Percentiles rank a stretch among this genome's conserved stretches.
phyloP scores from a whole-genome alignment of 2,797 vertebrate species.

The Scolopax bukidnonensis region DNA sequence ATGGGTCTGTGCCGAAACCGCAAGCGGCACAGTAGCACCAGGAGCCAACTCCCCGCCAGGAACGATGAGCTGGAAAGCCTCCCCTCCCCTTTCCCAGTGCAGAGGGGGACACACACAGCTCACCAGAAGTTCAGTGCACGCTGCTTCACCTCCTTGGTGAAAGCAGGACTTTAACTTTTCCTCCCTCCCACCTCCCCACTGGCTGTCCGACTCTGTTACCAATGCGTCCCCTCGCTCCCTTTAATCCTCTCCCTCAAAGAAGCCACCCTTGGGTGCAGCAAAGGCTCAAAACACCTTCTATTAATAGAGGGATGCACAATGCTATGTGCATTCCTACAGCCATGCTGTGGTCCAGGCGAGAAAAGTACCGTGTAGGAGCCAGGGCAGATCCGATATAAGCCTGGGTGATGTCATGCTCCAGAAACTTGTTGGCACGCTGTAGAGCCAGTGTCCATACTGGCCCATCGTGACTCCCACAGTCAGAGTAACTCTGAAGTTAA shows the following conservation, averaged over 20 bases:
- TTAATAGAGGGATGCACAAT: conserved; percentile 47
- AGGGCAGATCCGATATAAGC: neutral
- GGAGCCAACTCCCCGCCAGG: neutral
- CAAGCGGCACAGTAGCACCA: neutral
- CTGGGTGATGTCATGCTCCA: conserved; percentile 1
- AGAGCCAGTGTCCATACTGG: neutral
- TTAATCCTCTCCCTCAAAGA: neutral
- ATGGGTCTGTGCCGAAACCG: neutral
- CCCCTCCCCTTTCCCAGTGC: neutral
- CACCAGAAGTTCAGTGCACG: rapidly evolving
- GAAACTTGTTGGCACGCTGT: neutral
- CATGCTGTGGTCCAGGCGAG: neutral
- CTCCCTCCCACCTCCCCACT: neutral
- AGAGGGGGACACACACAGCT: neutral
- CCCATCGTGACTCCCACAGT: neutral
- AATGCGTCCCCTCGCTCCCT: rapidly evolving
- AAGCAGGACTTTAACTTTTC: neutral
- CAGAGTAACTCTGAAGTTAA: neutral
- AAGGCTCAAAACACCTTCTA: conserved; percentile 33
- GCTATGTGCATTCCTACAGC: conserved; percentile 14
- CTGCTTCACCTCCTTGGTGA: neutral
- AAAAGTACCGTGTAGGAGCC: neutral
- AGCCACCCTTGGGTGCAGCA: neutral
- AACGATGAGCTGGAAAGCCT: rapidly evolving
- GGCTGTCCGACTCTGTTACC: neutral